Conservation (phyloP, 1,140 invertebrate species). For the Ceratina australensis region DNA sequence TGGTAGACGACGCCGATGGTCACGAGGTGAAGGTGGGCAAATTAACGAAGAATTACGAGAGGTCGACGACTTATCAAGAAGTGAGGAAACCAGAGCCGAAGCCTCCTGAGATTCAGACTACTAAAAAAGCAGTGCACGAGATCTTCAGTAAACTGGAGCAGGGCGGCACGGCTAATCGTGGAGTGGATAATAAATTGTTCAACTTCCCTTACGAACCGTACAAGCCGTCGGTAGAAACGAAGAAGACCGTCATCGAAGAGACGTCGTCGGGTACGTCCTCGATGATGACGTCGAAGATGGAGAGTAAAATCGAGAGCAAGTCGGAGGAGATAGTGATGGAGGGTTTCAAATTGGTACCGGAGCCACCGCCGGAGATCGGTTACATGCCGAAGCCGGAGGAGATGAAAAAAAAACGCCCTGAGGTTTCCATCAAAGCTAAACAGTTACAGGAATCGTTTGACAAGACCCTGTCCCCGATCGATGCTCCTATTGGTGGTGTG, state of each 20-base stretch:
- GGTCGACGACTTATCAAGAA: slow-evolving; percentile 72
- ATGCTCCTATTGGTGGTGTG: slow-evolving; percentile 83
- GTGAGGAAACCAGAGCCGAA: slow-evolving; percentile 61
- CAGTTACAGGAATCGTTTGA: slow-evolving; percentile 83
- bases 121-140: slow-evolving; percentile 72
- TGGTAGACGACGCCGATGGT: slow-evolving; percentile 63
- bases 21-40: slow-evolving; percentile 76
- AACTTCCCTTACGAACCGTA: slow-evolving; percentile 76
- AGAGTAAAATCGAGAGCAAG: slow-evolving; percentile 47
- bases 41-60: slow-evolving; percentile 76
- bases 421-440: slow-evolving; percentile 83
- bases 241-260: slow-evolving; percentile 72
- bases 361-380: slow-evolving; percentile 86
- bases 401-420: slow-evolving; percentile 78
- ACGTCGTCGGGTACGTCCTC: slow-evolving; percentile 69
- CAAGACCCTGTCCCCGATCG: slow-evolving; percentile 79
- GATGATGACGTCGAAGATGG: slow-evolving; percentile 67
- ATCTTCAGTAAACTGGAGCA: slow-evolving; percentile 74
- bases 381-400: slow-evolving; percentile 81
- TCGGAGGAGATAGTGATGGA: slow-evolving; percentile 74
- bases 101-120: slow-evolving; percentile 60
- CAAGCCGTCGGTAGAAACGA: slow-evolving; percentile 70
- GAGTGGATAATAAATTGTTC: slow-evolving; percentile 75
- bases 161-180: slow-evolving; percentile 60
- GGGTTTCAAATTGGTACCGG: slow-evolving; percentile 83